Conservation (phyloP, 2,888 invertebrate species). For the Phengaris arion region DNA sequence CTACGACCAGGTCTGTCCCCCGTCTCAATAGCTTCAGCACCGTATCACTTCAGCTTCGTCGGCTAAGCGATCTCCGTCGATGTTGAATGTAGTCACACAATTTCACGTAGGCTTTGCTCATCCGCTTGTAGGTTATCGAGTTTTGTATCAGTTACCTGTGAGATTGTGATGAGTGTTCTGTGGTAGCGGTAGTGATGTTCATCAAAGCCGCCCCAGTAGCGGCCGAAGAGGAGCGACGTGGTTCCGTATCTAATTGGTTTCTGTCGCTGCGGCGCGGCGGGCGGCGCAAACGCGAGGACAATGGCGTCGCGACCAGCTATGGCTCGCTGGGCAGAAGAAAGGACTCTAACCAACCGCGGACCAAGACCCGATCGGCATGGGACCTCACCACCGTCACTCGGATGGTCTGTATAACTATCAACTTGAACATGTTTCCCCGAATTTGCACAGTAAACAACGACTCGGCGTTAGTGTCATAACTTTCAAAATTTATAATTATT, state of each 20-base stretch:
- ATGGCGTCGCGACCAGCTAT: slow-evolving; percentile 64
- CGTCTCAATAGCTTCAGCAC: slow-evolving; percentile 51
- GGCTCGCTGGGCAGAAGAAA: slow-evolving; percentile 76
- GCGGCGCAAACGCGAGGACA: slow-evolving; percentile 69
- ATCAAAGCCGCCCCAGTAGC: slow-evolving; percentile 72
- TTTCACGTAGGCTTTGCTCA: slow-evolving; percentile 67
- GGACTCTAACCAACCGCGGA: slow-evolving; percentile 66
- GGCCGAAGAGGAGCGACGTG: slow-evolving; percentile 81
- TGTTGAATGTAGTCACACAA: slow-evolving; percentile 55
- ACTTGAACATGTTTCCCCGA: background rate
- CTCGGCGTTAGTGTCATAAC: background rate
- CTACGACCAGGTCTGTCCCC: slow-evolving; percentile 70
- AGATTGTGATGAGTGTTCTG: slow-evolving; percentile 68
- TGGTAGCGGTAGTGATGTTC: slow-evolving; percentile 70
- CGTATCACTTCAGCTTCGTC: slow-evolving; percentile 59
- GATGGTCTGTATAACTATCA: slow-evolving; percentile 73
- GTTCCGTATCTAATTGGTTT: slow-evolving; percentile 89
- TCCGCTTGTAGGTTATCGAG: slow-evolving; percentile 66
- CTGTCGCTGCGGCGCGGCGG: slow-evolving; percentile 85
- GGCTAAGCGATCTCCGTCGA: slow-evolving; percentile 8
- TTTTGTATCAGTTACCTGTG: slow-evolving; percentile 55
- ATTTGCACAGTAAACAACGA: slow-evolving; percentile 2
- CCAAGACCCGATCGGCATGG: slow-evolving; percentile 80
- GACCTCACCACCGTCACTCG: slow-evolving; percentile 79
- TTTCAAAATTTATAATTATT: slow-evolving; percentile 32